Base-by-base conservation (phyloP, 2,113 vertebrate genomes). In the Australoheros scitulus region DNA sequence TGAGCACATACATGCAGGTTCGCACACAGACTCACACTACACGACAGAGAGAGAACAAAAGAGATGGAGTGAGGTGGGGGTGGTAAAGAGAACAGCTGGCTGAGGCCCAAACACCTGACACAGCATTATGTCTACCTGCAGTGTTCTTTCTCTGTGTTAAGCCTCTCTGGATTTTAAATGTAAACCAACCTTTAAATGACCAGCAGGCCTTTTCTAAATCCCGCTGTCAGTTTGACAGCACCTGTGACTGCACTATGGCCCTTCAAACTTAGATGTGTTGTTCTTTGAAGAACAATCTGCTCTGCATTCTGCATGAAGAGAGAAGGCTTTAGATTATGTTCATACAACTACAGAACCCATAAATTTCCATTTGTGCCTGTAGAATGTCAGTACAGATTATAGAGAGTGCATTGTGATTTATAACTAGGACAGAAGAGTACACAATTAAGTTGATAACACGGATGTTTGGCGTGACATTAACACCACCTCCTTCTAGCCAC, bases 111-210 rank as follows among this genome's bases (percentile, higher is more conserved):
- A 87, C 13, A 41, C 75, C 92, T 93, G 93, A 93, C 93, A 84
- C 88, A 91, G 93, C 92, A 83, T 87, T 89, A 80, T 84, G 81
- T 85, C 90, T 89, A 87, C 88, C 94, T 93, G 92, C 92, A 89
- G 86, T 82, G 87, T 79, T 91, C 70, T 76, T 86, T 80, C 82
- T 83, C 74, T 77, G 61, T 3, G 3, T 81, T 82, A 75, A 82
- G 57, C 82, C 80, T 84, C 85, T 80, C 70, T 83, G 76, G 87
- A 77, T 89, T 76, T 89, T 87, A 84, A 91, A 81, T 82, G 77
- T 80, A 86, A 91, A 88, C 84, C 82, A 90, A 89, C 88, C 87
- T 90, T 88, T 85, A 79, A 90, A 91, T 72, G 85, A 76, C 80
- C 81, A 87, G 87, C 70, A 82, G 86, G 59, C 76, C 76, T 81